phyloP scores from a whole-genome alignment of 1,140 invertebrate species.

The Pteromalus puparum region DNA sequence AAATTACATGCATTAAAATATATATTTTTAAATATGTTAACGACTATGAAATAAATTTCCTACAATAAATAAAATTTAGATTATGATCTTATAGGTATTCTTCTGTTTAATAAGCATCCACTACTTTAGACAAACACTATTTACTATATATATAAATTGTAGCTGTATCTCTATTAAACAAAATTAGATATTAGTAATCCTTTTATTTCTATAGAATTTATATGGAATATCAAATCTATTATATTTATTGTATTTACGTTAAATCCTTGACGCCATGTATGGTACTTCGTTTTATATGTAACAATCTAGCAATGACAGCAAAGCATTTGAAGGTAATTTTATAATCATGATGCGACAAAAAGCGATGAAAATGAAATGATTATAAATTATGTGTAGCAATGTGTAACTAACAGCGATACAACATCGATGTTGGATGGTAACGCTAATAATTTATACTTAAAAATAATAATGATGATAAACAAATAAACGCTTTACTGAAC shows the following conservation, averaged over 20 bases:
- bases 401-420: slow-evolving; percentile 52
- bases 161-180: too few species aligned
- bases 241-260: slow-evolving; percentile 6
- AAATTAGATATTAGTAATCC: too few species aligned
- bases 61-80: not conserved
- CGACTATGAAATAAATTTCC: not conserved
- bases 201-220: too few species aligned
- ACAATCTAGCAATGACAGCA: slow-evolving; percentile 23
- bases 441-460: slow-evolving; percentile 25
- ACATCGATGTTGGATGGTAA: slow-evolving; percentile 48
- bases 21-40: not conserved
- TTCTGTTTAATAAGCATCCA: not conserved
- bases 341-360: slow-evolving; percentile 34
- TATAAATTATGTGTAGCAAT: slow-evolving; percentile 34
- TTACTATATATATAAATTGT: not conserved
- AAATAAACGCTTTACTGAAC: slow-evolving; percentile 15
- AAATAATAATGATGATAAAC: slow-evolving; percentile 12
- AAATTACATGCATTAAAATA: not conserved
- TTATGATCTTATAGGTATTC: not conserved
- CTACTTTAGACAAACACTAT: not conserved
- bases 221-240: not conserved
- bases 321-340: slow-evolving; percentile 38
- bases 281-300: not conserved
- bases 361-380: slow-evolving; percentile 42
- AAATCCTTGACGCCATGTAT: not conserved